Evolutionary conservation across 2,888 invertebrate genomes (phyloP).

Genomic region (Agrotis puta): DNA sequence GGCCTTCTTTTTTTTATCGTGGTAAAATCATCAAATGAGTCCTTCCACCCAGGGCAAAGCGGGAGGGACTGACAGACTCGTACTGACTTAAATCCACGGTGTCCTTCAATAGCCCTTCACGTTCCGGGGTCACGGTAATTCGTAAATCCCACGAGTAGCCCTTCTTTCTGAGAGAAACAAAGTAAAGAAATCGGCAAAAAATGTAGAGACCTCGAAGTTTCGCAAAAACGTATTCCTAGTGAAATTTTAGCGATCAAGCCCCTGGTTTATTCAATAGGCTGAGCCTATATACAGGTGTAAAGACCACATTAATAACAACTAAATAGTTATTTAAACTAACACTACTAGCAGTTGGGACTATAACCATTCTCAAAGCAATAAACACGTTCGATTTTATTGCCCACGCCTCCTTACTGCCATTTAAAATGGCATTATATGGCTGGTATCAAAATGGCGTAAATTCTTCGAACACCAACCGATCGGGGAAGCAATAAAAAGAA

Average conservation of each 20-base stretch:
- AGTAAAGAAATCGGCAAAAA: no score
- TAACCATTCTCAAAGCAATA: conserved; percentile 26
- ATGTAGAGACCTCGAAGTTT: no score
- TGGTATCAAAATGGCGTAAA: conserved; percentile 47
- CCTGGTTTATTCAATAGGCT: neutral
- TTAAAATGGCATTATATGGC: conserved; percentile 48
- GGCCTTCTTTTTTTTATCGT: no score
- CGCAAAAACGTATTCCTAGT: no score
- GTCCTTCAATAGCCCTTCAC: no score
- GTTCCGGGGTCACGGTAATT: no score
- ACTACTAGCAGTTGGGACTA: conserved; percentile 10
- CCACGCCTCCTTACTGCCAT: conserved; percentile 37
- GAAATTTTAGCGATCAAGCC: neutral
- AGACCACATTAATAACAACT: neutral
- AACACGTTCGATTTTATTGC: conserved; percentile 53
- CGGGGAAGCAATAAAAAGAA: conserved; percentile 19
- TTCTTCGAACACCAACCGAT: conserved; percentile 24
- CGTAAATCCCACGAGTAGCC: no score
- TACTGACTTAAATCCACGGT: no score
- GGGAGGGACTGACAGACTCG: no score
- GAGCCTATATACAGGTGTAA: neutral
- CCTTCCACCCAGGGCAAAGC: no score
- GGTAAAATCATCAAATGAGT: no score
- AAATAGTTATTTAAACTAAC: conserved; percentile 17
- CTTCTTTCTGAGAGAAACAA: no score